A percentile compares a stretch with the other conserved stretches of the same genome.
Evolutionary conservation across 1,140 invertebrate species (phyloP).

Genomic region (Listronotus bonariensis): DNA sequence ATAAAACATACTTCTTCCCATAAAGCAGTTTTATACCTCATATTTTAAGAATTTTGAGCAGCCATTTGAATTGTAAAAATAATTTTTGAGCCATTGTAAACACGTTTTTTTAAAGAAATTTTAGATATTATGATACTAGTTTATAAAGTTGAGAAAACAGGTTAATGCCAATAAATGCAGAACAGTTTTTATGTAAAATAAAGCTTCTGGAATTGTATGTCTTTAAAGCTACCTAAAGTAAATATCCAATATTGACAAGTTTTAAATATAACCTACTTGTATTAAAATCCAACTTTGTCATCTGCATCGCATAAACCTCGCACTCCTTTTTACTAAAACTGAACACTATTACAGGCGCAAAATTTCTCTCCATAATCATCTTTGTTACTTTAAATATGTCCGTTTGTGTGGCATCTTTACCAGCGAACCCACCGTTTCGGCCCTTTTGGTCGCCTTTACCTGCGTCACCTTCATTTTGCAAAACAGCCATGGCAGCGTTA

Average conservation of each 20-base stretch:
- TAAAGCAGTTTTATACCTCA: too few species aligned
- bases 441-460: conserved; percentile 77
- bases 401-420: conserved; percentile 68
- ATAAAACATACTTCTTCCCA: too few species aligned
- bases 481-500: conserved; percentile 89
- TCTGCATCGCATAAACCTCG: conserved; percentile 94
- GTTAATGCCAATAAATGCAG: too few species aligned
- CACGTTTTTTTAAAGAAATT: too few species aligned
- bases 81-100: too few species aligned
- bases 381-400: conserved; percentile 98
- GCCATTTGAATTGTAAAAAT: too few species aligned
- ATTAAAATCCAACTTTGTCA: conserved; percentile 97
- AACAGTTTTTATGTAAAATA: too few species aligned
- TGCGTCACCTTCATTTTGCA: conserved; percentile 76
- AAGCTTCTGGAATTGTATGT: too few species aligned
- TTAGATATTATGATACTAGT: too few species aligned
- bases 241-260: background rate
- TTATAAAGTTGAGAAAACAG: too few species aligned
- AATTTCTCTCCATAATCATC: conserved; percentile 98
- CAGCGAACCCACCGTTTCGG: conserved; percentile 68
- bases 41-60: too few species aligned
- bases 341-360: conserved; percentile 98
- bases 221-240: too few species aligned
- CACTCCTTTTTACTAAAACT: conserved; percentile 99
- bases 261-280: conserved; percentile 62